Percentiles rank a stretch among this genome's conserved stretches.
Conservation (phyloP, 2,113 vertebrate genomes). For the Polyodon spathula region DNA sequence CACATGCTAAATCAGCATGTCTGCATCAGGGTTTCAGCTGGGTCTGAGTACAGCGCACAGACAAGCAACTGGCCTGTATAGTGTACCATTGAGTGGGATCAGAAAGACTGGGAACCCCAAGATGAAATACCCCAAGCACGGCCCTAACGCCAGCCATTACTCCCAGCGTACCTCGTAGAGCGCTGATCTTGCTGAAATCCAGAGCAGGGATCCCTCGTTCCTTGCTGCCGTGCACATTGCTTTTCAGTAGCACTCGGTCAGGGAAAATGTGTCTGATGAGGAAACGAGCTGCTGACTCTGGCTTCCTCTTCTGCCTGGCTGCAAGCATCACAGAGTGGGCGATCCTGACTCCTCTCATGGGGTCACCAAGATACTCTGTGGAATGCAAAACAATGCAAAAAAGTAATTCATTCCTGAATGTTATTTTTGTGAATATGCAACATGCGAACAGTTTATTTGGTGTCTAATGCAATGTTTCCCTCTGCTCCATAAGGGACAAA, state of each 20-base stretch:
- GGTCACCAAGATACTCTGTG: constrained; percentile 53
- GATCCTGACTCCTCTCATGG: constrained; percentile 45
- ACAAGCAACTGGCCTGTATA: too few relatives aligned
- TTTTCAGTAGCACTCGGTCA: constrained; percentile 54
- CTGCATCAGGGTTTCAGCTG: too few relatives aligned
- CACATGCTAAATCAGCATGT: too few relatives aligned
- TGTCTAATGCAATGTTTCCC: too few relatives aligned
- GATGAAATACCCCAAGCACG: too few relatives aligned
- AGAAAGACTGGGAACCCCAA: too few relatives aligned
- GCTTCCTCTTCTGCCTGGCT: constrained; percentile 44
- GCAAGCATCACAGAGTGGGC: constrained; percentile 42
- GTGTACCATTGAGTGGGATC: too few relatives aligned
- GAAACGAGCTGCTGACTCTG: constrained; percentile 54
- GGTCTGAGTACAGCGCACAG: too few relatives aligned
- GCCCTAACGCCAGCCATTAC: not conserved
- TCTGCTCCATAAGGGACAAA: too few relatives aligned
- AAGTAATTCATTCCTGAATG: not conserved
- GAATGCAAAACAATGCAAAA: not conserved
- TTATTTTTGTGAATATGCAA: not conserved
- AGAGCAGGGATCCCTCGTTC: constrained; percentile 46
- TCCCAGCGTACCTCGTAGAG: constrained; percentile 55
- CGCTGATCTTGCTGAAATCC: constrained; percentile 54
- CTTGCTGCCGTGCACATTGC: constrained; percentile 51
- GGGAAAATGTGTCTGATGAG: constrained; percentile 60
- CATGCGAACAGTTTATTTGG: not conserved